Conservation (phyloP, 1,140 invertebrate genomes). For the Anagrus nilaparvatae region DNA sequence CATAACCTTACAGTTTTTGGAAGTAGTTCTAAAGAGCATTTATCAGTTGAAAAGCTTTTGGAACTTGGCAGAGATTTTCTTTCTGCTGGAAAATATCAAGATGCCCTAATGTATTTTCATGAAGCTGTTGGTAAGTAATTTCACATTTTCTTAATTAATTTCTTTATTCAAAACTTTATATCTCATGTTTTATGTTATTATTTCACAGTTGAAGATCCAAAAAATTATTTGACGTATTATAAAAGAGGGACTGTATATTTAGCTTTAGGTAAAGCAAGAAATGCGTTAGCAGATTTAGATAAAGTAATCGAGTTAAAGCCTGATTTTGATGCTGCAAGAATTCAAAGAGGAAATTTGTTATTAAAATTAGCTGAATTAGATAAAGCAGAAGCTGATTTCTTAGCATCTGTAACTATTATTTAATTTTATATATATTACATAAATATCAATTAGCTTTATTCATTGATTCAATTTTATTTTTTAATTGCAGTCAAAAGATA, state of each 20-base stretch:
- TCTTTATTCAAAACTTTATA: slow-evolving; percentile 2
- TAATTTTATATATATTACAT: slow-evolving; percentile 5
- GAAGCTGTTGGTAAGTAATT: slow-evolving; percentile 82
- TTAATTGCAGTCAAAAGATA: no score
- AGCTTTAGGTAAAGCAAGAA: slow-evolving; percentile 90
- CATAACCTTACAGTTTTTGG: not conserved
- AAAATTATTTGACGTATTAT: slow-evolving; percentile 91
- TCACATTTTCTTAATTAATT: no score
- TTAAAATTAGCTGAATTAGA: slow-evolving; percentile 82
- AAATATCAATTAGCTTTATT: not conserved
- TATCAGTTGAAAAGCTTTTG: slow-evolving; percentile 86
- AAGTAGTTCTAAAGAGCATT: not conserved
- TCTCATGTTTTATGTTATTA: slow-evolving; percentile 13
- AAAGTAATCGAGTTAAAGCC: slow-evolving; percentile 86
- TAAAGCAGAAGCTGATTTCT: slow-evolving; percentile 73
- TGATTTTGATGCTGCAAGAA: slow-evolving; percentile 82
- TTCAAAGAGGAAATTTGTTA: slow-evolving; percentile 79
- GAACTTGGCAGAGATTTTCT: slow-evolving; percentile 87
- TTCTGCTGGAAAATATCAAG: slow-evolving; percentile 83
- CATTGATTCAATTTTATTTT: slow-evolving; percentile 3
- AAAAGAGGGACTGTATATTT: slow-evolving; percentile 94
- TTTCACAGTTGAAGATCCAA: slow-evolving; percentile 80
- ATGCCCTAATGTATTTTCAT: slow-evolving; percentile 96
- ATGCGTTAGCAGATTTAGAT: slow-evolving; percentile 88
- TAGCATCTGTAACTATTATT: slow-evolving; percentile 63